A percentile compares a stretch with the other conserved stretches of the same genome.
Evolutionary conservation across 2,888 invertebrate genomes (phyloP).

Genomic region (Oligia latruncula): DNA sequence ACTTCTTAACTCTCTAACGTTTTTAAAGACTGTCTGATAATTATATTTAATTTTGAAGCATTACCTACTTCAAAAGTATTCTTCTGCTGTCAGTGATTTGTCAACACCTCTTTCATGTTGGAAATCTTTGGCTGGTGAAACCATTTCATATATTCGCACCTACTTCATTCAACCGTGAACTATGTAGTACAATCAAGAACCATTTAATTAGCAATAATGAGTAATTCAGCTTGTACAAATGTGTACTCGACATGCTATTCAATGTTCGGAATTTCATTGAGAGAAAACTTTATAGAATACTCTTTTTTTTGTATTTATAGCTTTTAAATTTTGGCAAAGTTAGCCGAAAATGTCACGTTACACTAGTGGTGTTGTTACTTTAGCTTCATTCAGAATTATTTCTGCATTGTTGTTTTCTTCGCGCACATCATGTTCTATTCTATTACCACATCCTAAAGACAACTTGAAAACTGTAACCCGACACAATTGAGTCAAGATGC

Average conservation of each 20-base stretch:
- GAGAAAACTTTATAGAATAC: neutral
- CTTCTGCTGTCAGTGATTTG: conserved; percentile 1
- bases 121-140: neutral
- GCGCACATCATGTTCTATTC: neutral
- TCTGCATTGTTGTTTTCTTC: neutral
- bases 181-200: neutral
- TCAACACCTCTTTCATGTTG: conserved; percentile 14
- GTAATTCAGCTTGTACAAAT: conserved; percentile 17
- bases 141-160: conserved; percentile 13
- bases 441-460: conserved; percentile 16
- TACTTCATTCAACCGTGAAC: neutral
- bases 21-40: neutral
- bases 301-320: no score
- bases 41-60: neutral
- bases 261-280: neutral
- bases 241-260: neutral
- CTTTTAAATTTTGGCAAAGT: neutral
- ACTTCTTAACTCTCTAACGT: neutral
- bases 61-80: neutral
- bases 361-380: neutral
- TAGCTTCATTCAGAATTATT: neutral
- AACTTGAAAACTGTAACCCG: conserved; percentile 22
- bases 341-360: neutral
- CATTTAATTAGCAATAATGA: conserved; percentile 9
- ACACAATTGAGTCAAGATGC: conserved; percentile 27